Base-by-base conservation (phyloP, 2,113 vertebrate species). In the Malurus cyaneus region DNA sequence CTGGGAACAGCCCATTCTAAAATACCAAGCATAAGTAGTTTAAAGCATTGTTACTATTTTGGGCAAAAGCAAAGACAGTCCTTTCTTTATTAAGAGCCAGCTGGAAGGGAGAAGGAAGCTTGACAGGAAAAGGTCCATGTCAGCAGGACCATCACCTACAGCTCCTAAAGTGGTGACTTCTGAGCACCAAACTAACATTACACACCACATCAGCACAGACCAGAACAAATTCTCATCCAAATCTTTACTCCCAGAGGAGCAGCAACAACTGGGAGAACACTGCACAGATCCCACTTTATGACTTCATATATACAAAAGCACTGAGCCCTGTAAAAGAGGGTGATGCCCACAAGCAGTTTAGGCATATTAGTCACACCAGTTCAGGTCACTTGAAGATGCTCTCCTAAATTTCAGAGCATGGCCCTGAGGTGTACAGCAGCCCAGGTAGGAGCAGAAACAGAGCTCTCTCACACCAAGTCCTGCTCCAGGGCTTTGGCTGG, bases 21-120 rank as follows among this genome's bases (percentile, higher is more conserved):
- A 93, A 83, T 66, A 53, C 60, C 82, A 93, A 74, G 46, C 50
- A 1, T n/a, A 80, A 96, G 42, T 54, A 79, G 89, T 76, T 94
- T 84, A 64, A 89, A 72, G 49, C 46, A 57, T 32, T 82, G 88
- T 92, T 96, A 67, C 94, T 96, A 94, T 96, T 96, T 83, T 67
- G 44, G 56, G 83, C 32, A 88, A 94, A 82, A 82, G 41, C 73
- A 95, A 56, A 84, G 80, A 81, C 31, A 81, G 36, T 23, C 12
- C 16, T 54, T 12, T 52, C 69, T 79, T 67, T 19, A 57, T 21
- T 2, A 39, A 76, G 26, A 82, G 36, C 18, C 42, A 53, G 31
- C 15, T 23, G 16, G 18, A 50, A 8, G 19, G 20, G 14, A 42
- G 18, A 4, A 88, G 49, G 36, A n/a, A 4, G 23, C 24, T 64